Conservation (phyloP, 2,888 invertebrate genomes). For the Drosophila kambysellisi region DNA sequence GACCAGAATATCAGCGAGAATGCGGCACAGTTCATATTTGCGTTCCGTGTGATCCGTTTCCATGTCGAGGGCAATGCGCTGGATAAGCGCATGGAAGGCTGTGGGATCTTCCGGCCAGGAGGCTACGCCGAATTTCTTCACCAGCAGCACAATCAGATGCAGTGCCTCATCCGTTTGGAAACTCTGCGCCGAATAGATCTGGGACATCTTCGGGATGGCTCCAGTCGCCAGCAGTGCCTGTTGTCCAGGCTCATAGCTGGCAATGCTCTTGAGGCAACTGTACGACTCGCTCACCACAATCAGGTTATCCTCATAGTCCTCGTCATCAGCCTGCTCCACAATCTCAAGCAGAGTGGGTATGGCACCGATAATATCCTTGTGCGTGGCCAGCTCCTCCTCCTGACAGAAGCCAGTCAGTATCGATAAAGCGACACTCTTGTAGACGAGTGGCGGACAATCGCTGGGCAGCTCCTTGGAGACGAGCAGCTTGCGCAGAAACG, state of each 20-base stretch:
- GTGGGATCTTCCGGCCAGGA: conserved; percentile 93
- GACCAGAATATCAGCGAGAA: conserved; percentile 90
- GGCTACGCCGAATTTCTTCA: conserved; percentile 89
- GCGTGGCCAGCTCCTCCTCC: conserved; percentile 91
- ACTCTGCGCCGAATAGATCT: conserved; percentile 94
- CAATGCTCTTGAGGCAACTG: conserved; percentile 92
- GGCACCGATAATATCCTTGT: conserved; percentile 93
- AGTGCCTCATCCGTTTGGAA: conserved; percentile 96
- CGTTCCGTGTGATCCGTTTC: conserved; percentile 94
- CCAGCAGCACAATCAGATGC: conserved; percentile 91
- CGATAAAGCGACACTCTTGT: conserved; percentile 95
- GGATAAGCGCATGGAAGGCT: conserved; percentile 92
- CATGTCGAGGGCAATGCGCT: conserved; percentile 94
- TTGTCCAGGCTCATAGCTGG: conserved; percentile 91
- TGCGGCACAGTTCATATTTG: conserved; percentile 95
- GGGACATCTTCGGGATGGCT: conserved; percentile 92
- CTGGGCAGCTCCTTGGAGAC: conserved; percentile 91
- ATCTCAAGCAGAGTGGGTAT: conserved; percentile 94
- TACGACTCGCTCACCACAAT: conserved; percentile 95
- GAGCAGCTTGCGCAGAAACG: conserved; percentile 92
- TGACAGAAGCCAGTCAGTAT: conserved; percentile 94
- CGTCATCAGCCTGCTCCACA: conserved; percentile 93
- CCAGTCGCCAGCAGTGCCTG: conserved; percentile 91
- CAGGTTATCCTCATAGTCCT: conserved; percentile 93
- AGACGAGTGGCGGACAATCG: conserved; percentile 95